Conservation (phyloP, 2,113 vertebrate genomes). For the Rhodinocichla rosea region DNA sequence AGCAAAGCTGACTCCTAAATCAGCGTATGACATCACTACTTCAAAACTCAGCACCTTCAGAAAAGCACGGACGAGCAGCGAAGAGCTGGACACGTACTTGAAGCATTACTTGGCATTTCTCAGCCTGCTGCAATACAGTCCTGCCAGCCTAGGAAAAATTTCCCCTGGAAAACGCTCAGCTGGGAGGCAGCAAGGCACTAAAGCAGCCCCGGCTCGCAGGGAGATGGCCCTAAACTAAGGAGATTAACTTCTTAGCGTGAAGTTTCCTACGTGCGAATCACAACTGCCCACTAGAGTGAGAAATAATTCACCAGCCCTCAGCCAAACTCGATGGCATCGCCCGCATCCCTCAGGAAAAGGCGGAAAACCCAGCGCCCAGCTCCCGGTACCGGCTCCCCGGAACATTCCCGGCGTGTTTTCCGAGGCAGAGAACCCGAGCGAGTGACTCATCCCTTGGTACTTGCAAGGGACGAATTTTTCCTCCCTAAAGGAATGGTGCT, state of each 20-base stretch:
- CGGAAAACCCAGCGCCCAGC: background rate
- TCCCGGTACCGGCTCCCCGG: conserved; percentile 1
- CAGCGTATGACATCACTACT: background rate
- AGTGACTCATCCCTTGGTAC: conserved; percentile 72
- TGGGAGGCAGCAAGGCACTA: background rate
- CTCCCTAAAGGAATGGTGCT: conserved; percentile 47
- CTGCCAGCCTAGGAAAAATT: background rate
- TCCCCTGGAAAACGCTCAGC: background rate
- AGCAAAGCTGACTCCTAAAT: conserved; percentile 23
- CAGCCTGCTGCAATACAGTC: background rate
- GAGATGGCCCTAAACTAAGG: conserved; percentile 54
- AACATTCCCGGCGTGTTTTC: conserved; percentile 35
- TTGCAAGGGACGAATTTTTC: conserved; percentile 57
- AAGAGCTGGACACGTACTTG: background rate
- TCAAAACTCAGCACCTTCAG: background rate
- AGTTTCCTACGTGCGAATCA: conserved; percentile 68
- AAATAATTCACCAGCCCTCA: conserved; percentile 8
- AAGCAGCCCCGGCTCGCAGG: background rate
- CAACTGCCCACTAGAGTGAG: conserved; percentile 62
- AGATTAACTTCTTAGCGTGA: conserved; percentile 66
- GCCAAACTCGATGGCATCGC: conserved; percentile 3
- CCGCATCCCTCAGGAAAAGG: background rate
- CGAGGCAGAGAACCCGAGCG: conserved; percentile 48
- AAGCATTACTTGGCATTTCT: background rate
- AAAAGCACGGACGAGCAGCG: background rate